Base-by-base conservation (phyloP, 92 coral and sea anemone species). In the Parazoanthus swiftii region DNA sequence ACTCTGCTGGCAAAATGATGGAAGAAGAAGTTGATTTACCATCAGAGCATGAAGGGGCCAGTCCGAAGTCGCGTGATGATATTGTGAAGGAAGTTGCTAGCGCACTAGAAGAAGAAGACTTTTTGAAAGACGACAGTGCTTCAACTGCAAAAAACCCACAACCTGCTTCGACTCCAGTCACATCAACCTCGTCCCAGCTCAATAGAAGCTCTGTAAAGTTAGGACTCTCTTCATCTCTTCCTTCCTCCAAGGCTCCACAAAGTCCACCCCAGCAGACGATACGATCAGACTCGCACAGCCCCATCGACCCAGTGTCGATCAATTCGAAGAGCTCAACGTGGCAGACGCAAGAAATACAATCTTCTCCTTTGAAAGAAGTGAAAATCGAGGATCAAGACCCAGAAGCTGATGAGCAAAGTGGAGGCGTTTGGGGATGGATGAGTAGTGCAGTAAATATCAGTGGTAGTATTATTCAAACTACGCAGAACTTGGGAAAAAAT, bases 371-470 rank as follows among this genome's bases (percentile, higher is more conserved):
- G 90, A 23, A 92, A 98, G 67, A 93, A 91, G 83, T 96, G 95
- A 98, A 94, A 95, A 78, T 96, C 95, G 98, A 95, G 93, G 90
- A 95, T 93, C 76, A 95, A 82, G 87, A 84, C 0, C 88, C 90
- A n/a, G 84, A 85, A 74, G 42, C 85, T 7, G 91, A 88, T 15
- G 93, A 89, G 0, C 86, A 86, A 37, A 85, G 93, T 65, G 89
- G 91, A 7, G 93, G 99, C 29, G 93, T 96, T 66, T 96, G 99
- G 99, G 95, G 99, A 16, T 96, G 99, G 99, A 95, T 96, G 93
- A 95, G 97, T 33, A 95, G 89, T 76, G 98, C 99, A 46, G 97
- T 97, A 26, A 90, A 90, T 65, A 95, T 91, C 78, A 95, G 99
- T 13, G 86, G 88, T 42, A 89, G 86, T 73, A 87, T 90, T 56